Evolutionary conservation across 2,113 vertebrate genomes (phyloP).

Genomic region (Tinamus guttatus): DNA sequence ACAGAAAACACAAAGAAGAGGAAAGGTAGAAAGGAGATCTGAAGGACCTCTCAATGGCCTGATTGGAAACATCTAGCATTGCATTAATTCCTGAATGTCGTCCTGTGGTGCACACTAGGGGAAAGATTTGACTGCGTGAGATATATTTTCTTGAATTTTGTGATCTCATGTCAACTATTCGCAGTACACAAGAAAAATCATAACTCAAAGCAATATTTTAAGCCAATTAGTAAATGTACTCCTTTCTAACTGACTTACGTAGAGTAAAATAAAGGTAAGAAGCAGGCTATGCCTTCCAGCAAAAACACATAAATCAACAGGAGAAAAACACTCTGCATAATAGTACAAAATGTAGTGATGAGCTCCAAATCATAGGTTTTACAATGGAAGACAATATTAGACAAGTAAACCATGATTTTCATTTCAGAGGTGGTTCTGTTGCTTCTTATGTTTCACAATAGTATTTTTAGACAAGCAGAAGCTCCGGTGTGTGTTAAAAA

Average conservation of each 20-base stretch:
- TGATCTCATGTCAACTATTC: constrained; percentile 29
- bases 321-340: not conserved
- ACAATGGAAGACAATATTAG: not conserved
- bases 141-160: not conserved
- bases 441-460: constrained; percentile 49
- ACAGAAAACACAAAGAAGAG: not conserved
- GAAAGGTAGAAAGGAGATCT: not conserved
- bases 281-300: constrained; percentile 27
- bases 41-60: not conserved
- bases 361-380: not conserved
- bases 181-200: not conserved
- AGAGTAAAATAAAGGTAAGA: constrained; percentile 31
- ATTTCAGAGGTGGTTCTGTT: constrained; percentile 54
- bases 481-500: constrained; percentile 67
- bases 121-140: not conserved
- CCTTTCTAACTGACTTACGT: constrained; percentile 45
- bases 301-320: constrained; percentile 52
- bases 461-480: constrained; percentile 74
- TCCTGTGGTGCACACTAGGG: not conserved
- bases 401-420: constrained; percentile 26
- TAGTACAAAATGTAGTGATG: not conserved
- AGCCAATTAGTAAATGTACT: constrained; percentile 44
- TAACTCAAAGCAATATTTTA: constrained; percentile 45
- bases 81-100: constrained; percentile 10
- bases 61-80: not conserved